Conservation (phyloP, 2,113 vertebrate species). For the Plotosus lineatus region DNA sequence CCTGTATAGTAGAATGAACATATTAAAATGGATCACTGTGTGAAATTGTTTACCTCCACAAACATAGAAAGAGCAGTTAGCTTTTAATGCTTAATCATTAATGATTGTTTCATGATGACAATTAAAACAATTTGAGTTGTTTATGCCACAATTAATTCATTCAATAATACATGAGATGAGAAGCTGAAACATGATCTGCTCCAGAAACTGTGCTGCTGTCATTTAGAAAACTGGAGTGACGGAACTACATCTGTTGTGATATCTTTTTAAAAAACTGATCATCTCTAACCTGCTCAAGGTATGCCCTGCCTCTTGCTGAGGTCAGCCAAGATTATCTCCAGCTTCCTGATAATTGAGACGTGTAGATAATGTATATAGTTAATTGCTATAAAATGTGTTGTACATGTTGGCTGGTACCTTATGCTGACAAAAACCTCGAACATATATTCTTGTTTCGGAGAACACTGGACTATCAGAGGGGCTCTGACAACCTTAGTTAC, state of each 20-base stretch:
- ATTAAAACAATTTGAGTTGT: neutral
- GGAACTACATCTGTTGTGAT: neutral
- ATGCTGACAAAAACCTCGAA: neutral
- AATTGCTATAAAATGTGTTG: too few relatives aligned
- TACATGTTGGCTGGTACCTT: neutral
- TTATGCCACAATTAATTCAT: neutral
- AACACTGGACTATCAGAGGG: neutral
- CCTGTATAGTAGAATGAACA: too few relatives aligned
- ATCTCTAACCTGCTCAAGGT: too few relatives aligned
- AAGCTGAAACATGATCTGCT: neutral
- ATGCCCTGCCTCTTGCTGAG: too few relatives aligned
- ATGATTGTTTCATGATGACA: neutral
- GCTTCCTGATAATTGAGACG: too few relatives aligned
- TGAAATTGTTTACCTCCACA: neutral
- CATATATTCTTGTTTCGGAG: neutral
- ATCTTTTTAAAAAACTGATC: neutral
- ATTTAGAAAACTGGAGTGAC: neutral
- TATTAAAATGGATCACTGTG: neutral
- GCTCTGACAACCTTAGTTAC: neutral
- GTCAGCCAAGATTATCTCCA: too few relatives aligned
- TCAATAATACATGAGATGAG: neutral
- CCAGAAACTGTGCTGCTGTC: neutral
- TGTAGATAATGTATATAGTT: too few relatives aligned
- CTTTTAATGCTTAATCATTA: neutral
- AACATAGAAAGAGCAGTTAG: neutral